Evolutionary conservation across 2,113 vertebrate genomes (phyloP).

Genomic region (Ceyx cyanopectus): DNA sequence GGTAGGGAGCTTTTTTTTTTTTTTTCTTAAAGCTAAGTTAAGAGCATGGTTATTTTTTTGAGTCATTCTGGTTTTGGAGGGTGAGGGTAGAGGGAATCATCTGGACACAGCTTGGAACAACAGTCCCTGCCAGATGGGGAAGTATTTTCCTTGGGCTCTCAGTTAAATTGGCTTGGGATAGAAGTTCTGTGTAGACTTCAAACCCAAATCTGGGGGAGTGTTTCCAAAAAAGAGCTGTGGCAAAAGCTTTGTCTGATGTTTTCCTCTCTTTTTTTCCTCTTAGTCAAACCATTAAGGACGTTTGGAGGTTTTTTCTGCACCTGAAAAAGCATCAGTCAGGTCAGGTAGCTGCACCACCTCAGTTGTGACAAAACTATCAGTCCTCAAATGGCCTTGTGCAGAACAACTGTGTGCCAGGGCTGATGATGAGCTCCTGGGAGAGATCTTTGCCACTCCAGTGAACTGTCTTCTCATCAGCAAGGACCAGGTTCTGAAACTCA

Average conservation of each 20-base stretch:
- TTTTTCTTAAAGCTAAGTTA: constrained; percentile 34
- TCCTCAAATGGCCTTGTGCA: background rate
- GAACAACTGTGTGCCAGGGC: background rate
- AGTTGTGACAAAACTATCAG: background rate
- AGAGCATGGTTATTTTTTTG: constrained; percentile 46
- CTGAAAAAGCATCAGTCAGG: background rate
- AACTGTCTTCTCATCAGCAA: background rate
- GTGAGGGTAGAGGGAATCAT: background rate
- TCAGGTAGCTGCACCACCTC: background rate
- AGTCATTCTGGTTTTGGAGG: constrained; percentile 41
- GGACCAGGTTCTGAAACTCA: background rate
- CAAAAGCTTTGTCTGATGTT: background rate
- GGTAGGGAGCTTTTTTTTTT: constrained; percentile 41
- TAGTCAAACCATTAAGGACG: background rate
- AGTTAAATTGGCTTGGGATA: constrained; percentile 28
- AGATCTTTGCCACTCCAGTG: background rate
- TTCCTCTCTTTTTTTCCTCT: background rate
- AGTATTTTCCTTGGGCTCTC: constrained; percentile 33
- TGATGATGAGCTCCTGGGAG: background rate
- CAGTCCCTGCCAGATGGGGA: constrained; percentile 10
- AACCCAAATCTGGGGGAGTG: background rate
- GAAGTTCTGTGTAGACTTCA: constrained; percentile 29
- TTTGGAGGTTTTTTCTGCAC: background rate
- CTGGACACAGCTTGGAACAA: constrained; percentile 25
- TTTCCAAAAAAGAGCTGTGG: background rate